Evolutionary conservation across 2,888 invertebrate genomes (phyloP).

Genomic region (Limnephilus rhombicus): DNA sequence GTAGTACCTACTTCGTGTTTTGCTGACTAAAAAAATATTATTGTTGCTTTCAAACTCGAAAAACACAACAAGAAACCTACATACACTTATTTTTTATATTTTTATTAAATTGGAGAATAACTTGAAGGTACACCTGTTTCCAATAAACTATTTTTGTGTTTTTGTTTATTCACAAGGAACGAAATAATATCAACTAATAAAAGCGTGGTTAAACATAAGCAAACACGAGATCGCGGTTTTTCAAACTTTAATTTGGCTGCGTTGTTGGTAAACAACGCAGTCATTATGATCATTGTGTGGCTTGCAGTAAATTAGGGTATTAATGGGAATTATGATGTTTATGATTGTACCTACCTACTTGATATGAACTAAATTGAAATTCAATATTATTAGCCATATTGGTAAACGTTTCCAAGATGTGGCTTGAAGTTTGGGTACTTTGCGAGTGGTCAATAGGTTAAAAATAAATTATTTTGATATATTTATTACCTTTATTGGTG

Average conservation of each 20-base stretch:
- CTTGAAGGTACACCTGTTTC: background rate
- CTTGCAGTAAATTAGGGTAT: no score
- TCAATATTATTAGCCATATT: background rate
- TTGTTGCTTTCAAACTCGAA: background rate
- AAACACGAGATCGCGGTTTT: background rate
- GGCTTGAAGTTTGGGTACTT: background rate
- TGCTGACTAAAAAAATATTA: background rate
- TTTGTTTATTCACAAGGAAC: background rate
- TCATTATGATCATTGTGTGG: no score
- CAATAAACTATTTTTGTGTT: background rate
- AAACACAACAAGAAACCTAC: background rate
- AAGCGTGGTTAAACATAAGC: background rate
- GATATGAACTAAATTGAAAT: no score
- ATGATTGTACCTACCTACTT: no score
- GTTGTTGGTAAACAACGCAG: no score
- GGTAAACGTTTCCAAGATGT: background rate
- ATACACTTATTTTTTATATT: no score
- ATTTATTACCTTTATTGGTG: conserved; percentile 51
- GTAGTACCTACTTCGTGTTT: no score
- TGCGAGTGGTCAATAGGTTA: background rate
- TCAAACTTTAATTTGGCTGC: no score
- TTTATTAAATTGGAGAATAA: no score
- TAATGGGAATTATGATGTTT: no score
- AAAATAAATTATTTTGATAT: background rate
- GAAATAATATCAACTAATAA: background rate